Conservation (phyloP, 2,888 invertebrate genomes). For the Tridacna gigas region DNA sequence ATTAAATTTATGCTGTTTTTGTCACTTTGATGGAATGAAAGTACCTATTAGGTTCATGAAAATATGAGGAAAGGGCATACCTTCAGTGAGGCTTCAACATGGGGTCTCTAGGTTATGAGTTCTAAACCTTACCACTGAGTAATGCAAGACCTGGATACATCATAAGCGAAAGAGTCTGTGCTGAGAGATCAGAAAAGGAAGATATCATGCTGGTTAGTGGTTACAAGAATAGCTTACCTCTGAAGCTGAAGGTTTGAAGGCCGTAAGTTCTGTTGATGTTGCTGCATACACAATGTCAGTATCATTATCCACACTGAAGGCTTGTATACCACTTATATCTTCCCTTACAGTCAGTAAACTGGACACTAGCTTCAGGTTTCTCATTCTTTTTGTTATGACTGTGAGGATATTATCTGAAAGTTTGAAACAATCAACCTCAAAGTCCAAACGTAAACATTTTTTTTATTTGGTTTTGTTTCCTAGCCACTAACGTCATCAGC, state of each 20-base stretch:
- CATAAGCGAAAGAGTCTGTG: background rate
- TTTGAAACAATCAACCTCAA: too few species aligned
- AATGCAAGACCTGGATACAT: background rate
- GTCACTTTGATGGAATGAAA: too few species aligned
- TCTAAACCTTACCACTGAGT: background rate
- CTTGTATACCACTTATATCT: constrained; percentile 56
- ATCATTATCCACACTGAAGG: constrained; percentile 76
- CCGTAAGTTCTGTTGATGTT: constrained; percentile 61
- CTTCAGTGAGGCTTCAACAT: background rate
- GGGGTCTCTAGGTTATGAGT: background rate
- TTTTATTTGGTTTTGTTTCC: too few species aligned
- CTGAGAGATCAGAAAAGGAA: background rate
- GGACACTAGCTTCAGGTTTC: constrained; percentile 74
- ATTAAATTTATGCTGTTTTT: too few species aligned
- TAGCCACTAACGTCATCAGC: too few species aligned
- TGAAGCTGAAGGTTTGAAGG: constrained; percentile 64
- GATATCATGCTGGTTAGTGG: background rate
- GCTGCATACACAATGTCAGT: constrained; percentile 74
- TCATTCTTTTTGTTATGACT: constrained; percentile 64
- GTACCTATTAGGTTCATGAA: too few species aligned
- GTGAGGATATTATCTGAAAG: background rate
- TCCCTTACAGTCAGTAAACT: constrained; percentile 48
- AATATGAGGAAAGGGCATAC: background rate
- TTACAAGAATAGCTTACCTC: constrained; percentile 57
- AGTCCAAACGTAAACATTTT: too few species aligned